Evolutionary conservation across 2,888 invertebrate species (phyloP).

Genomic region (Cancer borealis): DNA sequence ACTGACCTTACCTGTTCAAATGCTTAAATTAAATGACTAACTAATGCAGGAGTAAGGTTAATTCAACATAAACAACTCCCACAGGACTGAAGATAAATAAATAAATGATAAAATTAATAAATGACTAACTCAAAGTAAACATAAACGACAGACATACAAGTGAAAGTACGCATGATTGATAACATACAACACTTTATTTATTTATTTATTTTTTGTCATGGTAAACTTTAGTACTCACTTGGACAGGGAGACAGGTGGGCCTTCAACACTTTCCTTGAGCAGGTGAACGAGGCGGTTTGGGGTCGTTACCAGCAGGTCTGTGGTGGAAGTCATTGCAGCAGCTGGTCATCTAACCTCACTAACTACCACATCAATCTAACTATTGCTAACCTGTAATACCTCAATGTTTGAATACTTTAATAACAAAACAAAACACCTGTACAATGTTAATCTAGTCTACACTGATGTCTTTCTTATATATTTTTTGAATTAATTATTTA

Average conservation of each 20-base stretch:
- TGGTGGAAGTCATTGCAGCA: slow-evolving; percentile 75
- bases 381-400: too few species aligned
- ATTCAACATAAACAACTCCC: too few species aligned
- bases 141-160: not conserved
- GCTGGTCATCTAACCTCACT: not conserved
- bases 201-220: not conserved
- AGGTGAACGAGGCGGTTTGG: slow-evolving; percentile 94
- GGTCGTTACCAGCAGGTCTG: slow-evolving; percentile 95
- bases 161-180: not conserved
- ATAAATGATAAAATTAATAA: not conserved
- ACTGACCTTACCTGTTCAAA: not conserved
- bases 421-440: too few species aligned
- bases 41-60: too few species aligned
- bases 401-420: too few species aligned
- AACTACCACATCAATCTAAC: not conserved
- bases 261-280: slow-evolving; percentile 85
- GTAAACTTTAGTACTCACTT: slow-evolving; percentile 65
- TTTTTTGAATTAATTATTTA: too few species aligned
- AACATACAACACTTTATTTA: not conserved
- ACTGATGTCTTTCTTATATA: too few species aligned
- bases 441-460: too few species aligned
- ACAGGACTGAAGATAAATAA: not conserved
- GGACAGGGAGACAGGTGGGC: slow-evolving; percentile 54
- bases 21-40: not conserved
- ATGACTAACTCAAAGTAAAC: not conserved